Conservation (phyloP, 2,797 vertebrate species). For the Lepus oiostolus region DNA sequence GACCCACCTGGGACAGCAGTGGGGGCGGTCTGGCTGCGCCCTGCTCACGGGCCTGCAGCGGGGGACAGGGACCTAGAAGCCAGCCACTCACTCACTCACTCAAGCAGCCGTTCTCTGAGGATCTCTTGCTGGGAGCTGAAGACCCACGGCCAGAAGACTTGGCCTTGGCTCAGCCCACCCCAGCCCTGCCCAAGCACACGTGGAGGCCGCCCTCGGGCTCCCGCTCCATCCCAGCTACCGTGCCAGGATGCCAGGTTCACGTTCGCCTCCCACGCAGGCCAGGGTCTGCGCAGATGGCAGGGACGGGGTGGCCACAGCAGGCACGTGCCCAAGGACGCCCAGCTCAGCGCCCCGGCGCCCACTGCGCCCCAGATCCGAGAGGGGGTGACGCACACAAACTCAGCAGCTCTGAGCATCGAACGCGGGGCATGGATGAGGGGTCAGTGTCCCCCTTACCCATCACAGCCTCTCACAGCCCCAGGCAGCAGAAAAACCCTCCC, state of each 20-base stretch:
- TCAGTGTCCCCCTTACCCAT: not conserved
- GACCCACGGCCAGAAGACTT: not conserved
- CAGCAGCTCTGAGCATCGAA: not conserved
- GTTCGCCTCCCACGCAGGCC: not conserved
- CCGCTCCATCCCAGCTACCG: not conserved
- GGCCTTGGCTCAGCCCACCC: fast-evolving
- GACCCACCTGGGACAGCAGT: not conserved
- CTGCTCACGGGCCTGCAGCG: not conserved
- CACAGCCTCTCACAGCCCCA: not conserved
- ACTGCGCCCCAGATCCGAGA: not conserved
- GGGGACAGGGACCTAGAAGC: not conserved
- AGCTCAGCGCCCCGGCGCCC: not conserved
- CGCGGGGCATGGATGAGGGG: not conserved
- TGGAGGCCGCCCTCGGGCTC: fast-evolving
- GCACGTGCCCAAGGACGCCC: not conserved
- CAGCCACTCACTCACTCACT: not conserved
- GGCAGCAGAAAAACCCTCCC: not conserved
- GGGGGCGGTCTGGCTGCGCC: not conserved
- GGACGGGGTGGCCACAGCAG: not conserved
- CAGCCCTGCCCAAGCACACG: fast-evolving
- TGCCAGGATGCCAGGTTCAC: not conserved
- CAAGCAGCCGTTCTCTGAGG: not conserved
- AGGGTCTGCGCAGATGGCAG: not conserved
- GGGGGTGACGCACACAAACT: fast-evolving
- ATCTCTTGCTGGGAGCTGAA: not conserved